These are phyloP conservation scores for Macaria notata DNA, from an alignment of 2,888 invertebrate genomes.

Conservation along the genomic window DNA sequence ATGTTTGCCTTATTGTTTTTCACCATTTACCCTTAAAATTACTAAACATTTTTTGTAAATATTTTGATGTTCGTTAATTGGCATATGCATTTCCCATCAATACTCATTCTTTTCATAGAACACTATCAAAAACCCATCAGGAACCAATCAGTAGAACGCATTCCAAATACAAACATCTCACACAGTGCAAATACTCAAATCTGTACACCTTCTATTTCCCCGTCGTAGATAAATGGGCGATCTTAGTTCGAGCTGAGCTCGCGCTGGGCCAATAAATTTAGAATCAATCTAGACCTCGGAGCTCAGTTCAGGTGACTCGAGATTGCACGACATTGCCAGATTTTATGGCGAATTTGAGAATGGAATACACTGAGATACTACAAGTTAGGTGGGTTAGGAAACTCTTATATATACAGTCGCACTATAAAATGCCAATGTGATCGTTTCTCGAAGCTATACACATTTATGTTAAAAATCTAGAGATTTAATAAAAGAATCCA, in stretches of 20 bases:
- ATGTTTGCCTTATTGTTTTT: no score
- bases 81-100: no score
- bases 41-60: no score
- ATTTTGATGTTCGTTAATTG: no score
- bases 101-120: no score
- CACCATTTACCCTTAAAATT: no score
- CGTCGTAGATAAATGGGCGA: constrained; percentile 62
- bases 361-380: background rate
- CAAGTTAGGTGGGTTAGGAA: no score
- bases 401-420: no score
- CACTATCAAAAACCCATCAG: constrained; percentile 30
- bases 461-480: no score
- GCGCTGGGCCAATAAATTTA: constrained; percentile 66
- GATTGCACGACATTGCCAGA: constrained; percentile 8
- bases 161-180: constrained; percentile 29
- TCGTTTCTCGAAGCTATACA: no score
- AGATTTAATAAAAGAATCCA: no score
- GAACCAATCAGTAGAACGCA: constrained; percentile 3
- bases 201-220: constrained; percentile 32
- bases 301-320: constrained; percentile 29
- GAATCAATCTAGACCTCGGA: constrained; percentile 62
- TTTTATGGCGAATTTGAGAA: constrained; percentile 6
- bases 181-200: constrained; percentile 27
- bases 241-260: constrained; percentile 62
- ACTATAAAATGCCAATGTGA: no score